Conservation (phyloP, 2,113 vertebrate genomes). For the Leptobrachium leishanense region DNA sequence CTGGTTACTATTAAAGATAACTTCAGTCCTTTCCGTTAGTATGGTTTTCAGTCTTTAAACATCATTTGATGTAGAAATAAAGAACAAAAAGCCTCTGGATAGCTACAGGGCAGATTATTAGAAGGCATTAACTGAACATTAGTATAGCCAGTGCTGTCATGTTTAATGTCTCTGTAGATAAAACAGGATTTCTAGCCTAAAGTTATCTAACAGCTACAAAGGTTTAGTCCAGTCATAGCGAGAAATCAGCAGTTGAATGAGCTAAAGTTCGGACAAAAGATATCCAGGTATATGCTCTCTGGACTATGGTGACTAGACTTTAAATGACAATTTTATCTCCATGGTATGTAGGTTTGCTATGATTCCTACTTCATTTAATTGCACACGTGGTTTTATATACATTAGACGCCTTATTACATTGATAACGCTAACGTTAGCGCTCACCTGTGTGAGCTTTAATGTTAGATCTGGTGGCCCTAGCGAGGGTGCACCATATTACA, state of each 20-base stretch:
- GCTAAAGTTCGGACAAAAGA: neutral
- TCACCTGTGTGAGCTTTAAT: too few species aligned
- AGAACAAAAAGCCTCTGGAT: conserved; percentile 14
- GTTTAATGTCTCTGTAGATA: conserved; percentile 21
- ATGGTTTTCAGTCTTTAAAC: conserved; percentile 5
- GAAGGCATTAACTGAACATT: conserved; percentile 31
- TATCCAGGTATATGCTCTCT: neutral
- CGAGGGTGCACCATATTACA: too few species aligned
- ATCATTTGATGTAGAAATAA: conserved; percentile 14
- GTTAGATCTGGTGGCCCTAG: too few species aligned
- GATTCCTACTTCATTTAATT: too few species aligned
- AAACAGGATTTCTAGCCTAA: conserved; percentile 7
- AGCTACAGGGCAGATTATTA: conserved; percentile 12
- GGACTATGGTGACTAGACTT: too few species aligned
- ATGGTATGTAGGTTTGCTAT: too few species aligned
- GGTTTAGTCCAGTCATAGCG: neutral
- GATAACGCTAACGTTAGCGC: too few species aligned
- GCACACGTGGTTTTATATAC: too few species aligned
- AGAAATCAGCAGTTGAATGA: neutral
- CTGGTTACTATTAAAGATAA: neutral
- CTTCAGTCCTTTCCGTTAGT: neutral
- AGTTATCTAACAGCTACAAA: conserved; percentile 3
- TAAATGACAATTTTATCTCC: too few species aligned
- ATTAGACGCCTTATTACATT: too few species aligned
- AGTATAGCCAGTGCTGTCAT: conserved; percentile 12